Evolutionary conservation across 1,140 invertebrate species (phyloP).

Genomic region (Stegodyphus dumicola): DNA sequence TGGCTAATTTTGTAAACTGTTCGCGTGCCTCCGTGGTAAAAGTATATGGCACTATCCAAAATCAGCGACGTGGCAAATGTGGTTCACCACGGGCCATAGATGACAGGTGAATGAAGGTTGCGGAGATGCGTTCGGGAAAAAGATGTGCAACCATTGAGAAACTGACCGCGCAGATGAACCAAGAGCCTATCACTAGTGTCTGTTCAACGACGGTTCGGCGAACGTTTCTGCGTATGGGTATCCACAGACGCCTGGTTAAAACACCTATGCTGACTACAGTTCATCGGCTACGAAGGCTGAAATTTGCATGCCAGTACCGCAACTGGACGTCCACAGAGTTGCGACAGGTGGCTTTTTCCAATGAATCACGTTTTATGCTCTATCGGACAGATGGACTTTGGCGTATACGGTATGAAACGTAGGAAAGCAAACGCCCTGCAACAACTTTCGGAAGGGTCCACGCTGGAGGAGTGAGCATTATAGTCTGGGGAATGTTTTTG

Average conservation of each 20-base stretch:
- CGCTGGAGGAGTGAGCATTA: not conserved
- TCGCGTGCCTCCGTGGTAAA: not conserved
- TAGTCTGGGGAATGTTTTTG: not conserved
- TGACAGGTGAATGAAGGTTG: too few relatives aligned
- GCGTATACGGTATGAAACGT: not conserved
- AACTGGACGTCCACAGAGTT: not conserved
- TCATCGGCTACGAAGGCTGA: not conserved
- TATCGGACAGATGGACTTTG: too few relatives aligned
- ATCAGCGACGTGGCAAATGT: too few relatives aligned
- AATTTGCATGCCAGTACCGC: not conserved
- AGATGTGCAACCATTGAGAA: too few relatives aligned
- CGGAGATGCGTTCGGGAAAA: too few relatives aligned
- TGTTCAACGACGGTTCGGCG: not conserved
- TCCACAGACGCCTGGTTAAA: not conserved
- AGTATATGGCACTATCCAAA: not conserved
- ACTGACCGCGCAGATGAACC: not conserved
- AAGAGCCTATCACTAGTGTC: not conserved
- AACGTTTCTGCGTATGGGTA: not conserved
- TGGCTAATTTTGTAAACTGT: not conserved
- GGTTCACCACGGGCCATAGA: too few relatives aligned
- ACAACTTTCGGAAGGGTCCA: not conserved
- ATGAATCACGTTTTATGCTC: too few relatives aligned
- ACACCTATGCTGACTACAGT: not conserved
- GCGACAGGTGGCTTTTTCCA: too few relatives aligned
- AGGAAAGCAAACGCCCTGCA: not conserved